These are phyloP conservation scores for Julus scanicus DNA, from an alignment of 2,888 invertebrate species.

Conservation along the genomic window DNA sequence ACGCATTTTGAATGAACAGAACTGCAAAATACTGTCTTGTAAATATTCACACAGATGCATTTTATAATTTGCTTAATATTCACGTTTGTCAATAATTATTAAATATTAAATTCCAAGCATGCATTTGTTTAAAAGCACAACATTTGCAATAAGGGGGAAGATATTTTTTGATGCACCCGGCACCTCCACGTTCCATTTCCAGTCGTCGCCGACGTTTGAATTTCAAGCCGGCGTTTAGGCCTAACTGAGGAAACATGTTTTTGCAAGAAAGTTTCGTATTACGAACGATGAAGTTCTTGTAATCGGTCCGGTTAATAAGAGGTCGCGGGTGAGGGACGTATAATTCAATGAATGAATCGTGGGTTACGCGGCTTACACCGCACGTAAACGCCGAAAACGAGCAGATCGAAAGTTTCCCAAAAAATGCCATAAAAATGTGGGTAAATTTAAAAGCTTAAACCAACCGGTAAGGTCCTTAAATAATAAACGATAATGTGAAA, in stretches of 20 bases:
- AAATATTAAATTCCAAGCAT: too few species aligned
- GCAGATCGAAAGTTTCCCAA: not conserved
- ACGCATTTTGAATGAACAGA: too few species aligned
- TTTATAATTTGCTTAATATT: too few species aligned
- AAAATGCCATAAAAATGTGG: not conserved
- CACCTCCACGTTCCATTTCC: not conserved
- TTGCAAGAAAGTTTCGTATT: too few species aligned
- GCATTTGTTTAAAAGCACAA: too few species aligned
- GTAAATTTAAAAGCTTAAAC: not conserved
- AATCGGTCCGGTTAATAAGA: too few species aligned
- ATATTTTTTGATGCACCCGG: not conserved
- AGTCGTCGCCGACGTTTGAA: not conserved
- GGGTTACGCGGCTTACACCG: not conserved
- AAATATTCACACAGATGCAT: too few species aligned
- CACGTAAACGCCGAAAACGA: not conserved
- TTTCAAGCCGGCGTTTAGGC: not conserved
- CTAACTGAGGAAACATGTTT: not conserved
- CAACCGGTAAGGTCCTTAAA: not conserved
- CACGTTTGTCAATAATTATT: too few species aligned
- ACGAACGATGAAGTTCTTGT: too few species aligned
- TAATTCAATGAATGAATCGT: not conserved
- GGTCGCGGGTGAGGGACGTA: not conserved
- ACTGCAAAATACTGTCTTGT: too few species aligned
- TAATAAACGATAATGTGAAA: not conserved
- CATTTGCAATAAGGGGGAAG: too few species aligned